Evolutionary conservation across 2,797 vertebrate species (phyloP).

Genomic region (Amniataba percoides): DNA sequence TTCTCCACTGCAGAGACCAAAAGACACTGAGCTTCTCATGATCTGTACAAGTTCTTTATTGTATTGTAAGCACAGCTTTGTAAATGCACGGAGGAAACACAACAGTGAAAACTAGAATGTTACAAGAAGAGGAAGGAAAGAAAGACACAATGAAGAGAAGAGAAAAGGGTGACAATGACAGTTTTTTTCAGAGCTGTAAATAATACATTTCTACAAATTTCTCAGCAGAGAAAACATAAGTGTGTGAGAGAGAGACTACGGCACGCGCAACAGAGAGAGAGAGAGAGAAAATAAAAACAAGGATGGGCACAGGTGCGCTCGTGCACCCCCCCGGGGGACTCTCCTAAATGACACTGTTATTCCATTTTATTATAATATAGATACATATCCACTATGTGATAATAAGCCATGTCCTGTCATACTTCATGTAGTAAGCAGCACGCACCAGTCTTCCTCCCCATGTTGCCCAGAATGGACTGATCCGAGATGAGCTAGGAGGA

Average conservation of each 20-base stretch:
- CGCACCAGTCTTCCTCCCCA: conserved; percentile 28
- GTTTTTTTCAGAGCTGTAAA: conserved; percentile 87
- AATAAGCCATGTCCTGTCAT: conserved; percentile 73
- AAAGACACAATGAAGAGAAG: conserved; percentile 80
- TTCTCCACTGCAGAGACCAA: conserved; percentile 27
- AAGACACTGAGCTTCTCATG: conserved; percentile 43
- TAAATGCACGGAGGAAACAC: conserved; percentile 94
- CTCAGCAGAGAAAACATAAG: conserved; percentile 76
- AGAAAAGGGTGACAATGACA: conserved; percentile 78
- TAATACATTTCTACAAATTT: conserved; percentile 94
- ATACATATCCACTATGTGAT: conserved; percentile 80
- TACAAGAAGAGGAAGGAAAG: conserved; percentile 81
- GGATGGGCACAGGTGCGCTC: conserved; percentile 62
- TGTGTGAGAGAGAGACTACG: conserved; percentile 70
- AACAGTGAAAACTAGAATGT: conserved; percentile 92
- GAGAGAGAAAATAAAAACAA: conserved; percentile 68
- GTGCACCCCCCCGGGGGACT: conserved; percentile 59
- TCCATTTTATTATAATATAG: conserved; percentile 79
- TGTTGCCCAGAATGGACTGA: conserved; percentile 39
- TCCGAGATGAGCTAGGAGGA: conserved; percentile 54
- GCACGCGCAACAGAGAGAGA: conserved; percentile 70
- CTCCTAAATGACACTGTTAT: conserved; percentile 73
- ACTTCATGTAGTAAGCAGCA: conserved; percentile 72
- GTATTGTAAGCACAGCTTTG: conserved; percentile 96
- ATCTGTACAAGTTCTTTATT: conserved; percentile 97